Base-by-base conservation (phyloP, 2,113 vertebrate genomes). In the Carlito syrichta region DNA sequence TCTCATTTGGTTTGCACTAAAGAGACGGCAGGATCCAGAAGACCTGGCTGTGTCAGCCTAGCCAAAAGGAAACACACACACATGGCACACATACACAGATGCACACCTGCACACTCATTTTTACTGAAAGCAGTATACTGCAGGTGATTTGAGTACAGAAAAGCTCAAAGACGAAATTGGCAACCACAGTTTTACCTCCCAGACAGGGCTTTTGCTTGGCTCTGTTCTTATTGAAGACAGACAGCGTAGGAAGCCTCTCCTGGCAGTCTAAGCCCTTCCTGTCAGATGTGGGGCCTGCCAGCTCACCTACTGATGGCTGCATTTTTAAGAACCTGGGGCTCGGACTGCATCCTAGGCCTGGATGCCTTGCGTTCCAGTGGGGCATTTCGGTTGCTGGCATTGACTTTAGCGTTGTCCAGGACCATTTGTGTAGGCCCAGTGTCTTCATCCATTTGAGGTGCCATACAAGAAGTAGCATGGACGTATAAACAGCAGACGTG, bases 41-140 rank as follows among this genome's bases (percentile, higher is more conserved):
- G 82, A 3, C 35, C 10, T 45, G 17, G 20, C 35, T 38, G 2
- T 74, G 32, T 76, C 22, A 40, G 56, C 56, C 30, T 35, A 68
- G 19, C 48, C 4, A 16, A 19, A 30, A n/a, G 38, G 56, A 74
- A 56, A 22, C 38, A 40, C 25, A 14, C 14, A 8, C 0, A 4
- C 3, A 0, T 74, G 52, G 27, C 40, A 43, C 32, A 23, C 56
- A 38, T 3, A 5, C 25, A 20, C 1, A 32, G 52, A 2, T 2
- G 8, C 23, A n/a, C 38, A 45, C 38, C 12, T 11, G 27, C 8
- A 1, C 25, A 32, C 58, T 52, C 8, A 7, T 77, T 62, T 38
- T 73, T 62, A 45, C 22, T 81, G 52, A 74, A n/a, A 56, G 79
- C 25, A 16, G 2, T 50, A 86, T 62, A 54, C 50, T 63, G 16